A percentile compares a stretch with the other conserved stretches of the same genome.
Conservation (phyloP, 2,888 invertebrate species). For the Drosophila silvestris region DNA sequence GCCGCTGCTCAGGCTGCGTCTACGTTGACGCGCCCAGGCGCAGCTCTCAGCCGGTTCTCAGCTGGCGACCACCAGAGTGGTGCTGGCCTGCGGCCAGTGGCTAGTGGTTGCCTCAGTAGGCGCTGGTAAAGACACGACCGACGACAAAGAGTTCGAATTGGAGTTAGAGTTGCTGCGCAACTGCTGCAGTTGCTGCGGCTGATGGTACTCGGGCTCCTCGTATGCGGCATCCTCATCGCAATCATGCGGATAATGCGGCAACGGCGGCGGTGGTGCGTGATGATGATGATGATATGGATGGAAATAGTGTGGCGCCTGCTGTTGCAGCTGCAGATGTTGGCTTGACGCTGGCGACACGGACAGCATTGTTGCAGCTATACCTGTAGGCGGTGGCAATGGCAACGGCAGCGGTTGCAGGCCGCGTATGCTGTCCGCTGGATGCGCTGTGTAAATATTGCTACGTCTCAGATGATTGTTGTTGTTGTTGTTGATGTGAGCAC, state of each 20-base stretch:
- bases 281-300: slow-evolving; percentile 69
- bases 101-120: slow-evolving; percentile 71
- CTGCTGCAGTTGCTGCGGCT: slow-evolving; percentile 82
- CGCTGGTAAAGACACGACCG: slow-evolving; percentile 76
- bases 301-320: slow-evolving; percentile 66
- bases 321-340: slow-evolving; percentile 55
- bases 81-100: slow-evolving; percentile 81
- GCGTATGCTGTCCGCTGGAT: slow-evolving; percentile 85
- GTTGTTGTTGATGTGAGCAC: slow-evolving; percentile 61
- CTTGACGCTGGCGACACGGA: slow-evolving; percentile 53
- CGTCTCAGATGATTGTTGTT: slow-evolving; percentile 84
- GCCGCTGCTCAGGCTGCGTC: slow-evolving; percentile 74
- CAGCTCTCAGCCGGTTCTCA: slow-evolving; percentile 75
- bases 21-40: slow-evolving; percentile 70
- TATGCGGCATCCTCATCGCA: slow-evolving; percentile 77
- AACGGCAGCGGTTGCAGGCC: slow-evolving; percentile 79
- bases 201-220: slow-evolving; percentile 83
- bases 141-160: slow-evolving; percentile 71
- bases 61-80: slow-evolving; percentile 84
- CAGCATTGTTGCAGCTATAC: slow-evolving; percentile 40
- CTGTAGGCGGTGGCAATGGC: slow-evolving; percentile 56
- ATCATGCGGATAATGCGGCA: slow-evolving; percentile 59
- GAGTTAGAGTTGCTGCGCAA: slow-evolving; percentile 69
- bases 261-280: slow-evolving; percentile 40
- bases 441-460: slow-evolving; percentile 85